These are phyloP conservation scores for Andrena chrysosceles DNA, from an alignment of 2,888 invertebrate genomes.

Conservation along the genomic window DNA sequence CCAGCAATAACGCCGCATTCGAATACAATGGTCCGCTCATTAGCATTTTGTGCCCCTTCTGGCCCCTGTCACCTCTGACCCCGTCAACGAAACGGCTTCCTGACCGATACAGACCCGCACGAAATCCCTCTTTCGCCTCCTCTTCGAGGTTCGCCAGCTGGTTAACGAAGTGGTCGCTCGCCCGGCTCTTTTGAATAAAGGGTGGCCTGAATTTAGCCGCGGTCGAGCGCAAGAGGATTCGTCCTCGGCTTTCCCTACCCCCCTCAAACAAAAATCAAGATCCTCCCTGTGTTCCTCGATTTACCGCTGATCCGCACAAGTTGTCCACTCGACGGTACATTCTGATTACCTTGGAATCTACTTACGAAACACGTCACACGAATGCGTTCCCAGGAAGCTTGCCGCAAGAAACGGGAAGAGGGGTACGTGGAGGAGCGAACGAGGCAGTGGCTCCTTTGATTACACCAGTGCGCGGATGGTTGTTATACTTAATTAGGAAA, in stretches of 20 bases:
- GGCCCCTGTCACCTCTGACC: constrained; percentile 80
- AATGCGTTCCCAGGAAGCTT: background rate
- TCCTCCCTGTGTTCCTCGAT: constrained; percentile 8
- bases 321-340: background rate
- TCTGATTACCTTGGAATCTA: background rate
- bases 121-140: constrained; percentile 26
- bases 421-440: background rate
- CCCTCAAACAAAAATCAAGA: constrained; percentile 17
- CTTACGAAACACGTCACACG: background rate
- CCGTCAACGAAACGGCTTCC: constrained; percentile 62
- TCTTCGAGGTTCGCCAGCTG: constrained; percentile 44
- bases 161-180: constrained; percentile 35
- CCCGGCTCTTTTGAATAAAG: constrained; percentile 31
- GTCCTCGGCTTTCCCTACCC: constrained; percentile 4
- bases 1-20: constrained; percentile 71
- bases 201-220: constrained; percentile 19
- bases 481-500: constrained; percentile 56
- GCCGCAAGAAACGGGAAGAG: background rate
- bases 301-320: background rate
- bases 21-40: constrained; percentile 81
- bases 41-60: constrained; percentile 78
- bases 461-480: constrained; percentile 35
- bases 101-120: constrained; percentile 38
- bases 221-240: constrained; percentile 5
- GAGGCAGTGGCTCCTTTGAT: constrained; percentile 33